Evolutionary conservation across 2,113 vertebrate genomes (phyloP), one percentile per base, ranked within the genome.

Genomic region (Grantiella picta): DNA sequence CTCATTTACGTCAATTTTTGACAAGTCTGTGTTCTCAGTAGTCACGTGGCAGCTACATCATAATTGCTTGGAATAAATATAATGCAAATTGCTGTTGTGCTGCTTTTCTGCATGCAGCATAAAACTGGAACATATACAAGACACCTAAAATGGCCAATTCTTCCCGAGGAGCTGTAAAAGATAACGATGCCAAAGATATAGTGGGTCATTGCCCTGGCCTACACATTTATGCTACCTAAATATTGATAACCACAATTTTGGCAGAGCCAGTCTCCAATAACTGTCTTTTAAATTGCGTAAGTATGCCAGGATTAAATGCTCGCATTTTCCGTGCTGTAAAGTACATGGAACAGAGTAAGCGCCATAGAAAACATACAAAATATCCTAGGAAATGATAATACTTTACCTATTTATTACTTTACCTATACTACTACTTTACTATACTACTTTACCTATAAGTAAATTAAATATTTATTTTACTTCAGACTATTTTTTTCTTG

Each of bases 1-100:
- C 75, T 79, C 15, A 60, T 44, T 91, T 75, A 5, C 22, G 71
- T 76, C 15, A 57, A 27, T 24, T 82, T 94, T 75, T 87, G 29
- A 56, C 2, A 5, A 63, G 20, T 44, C 25, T 90, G 15, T 75
- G 31, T 36, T 56, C 44, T 64, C 40, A 31, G 7, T 45, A 68
- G 22, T 40, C 19, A n/a, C 31, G 60, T 0, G 2, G 35, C 44
- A 79, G 20, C 64, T 85, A 22, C 38, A 81, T 42, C 33, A 38
- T 60, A 75, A 76, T 85, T 61, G 28, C 22, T 72, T 49, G 17
- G 31, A 94, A 91, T 52, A 90, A 87, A 79, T 42, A 69, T 13
- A 52, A 68, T 25, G 9, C 31, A 85, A 80, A 45, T 36, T 69
- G 20, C 33, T 94, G 20, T 31, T 57, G n/a, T 69, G 31, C 1